A percentile compares a stretch with the other conserved stretches of the same genome.
Evolutionary conservation across 2,888 invertebrate species (phyloP).

Genomic region (Campaea margaritaria): DNA sequence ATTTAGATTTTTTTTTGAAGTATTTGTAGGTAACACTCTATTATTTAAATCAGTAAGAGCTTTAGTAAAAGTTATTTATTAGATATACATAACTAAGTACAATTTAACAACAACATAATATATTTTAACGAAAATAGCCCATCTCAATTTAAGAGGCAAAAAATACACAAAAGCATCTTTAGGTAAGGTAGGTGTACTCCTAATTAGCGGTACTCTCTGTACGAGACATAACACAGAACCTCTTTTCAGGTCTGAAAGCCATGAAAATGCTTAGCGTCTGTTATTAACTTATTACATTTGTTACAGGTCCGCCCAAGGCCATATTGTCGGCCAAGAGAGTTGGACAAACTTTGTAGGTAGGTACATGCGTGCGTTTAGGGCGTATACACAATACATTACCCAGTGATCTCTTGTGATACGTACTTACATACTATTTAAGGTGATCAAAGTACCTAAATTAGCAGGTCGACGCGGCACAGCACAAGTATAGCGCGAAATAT

Average conservation of each 20-base stretch:
- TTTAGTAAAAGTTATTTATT: too few relatives aligned
- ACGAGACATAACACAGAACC: slow-evolving; percentile 5
- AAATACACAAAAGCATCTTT: neutral
- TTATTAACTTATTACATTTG: slow-evolving; percentile 24
- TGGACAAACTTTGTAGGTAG: neutral
- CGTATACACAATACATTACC: neutral
- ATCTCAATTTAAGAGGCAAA: neutral
- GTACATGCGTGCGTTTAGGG: neutral
- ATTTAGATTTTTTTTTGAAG: too few relatives aligned
- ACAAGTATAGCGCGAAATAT: too few relatives aligned
- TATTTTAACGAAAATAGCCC: too few relatives aligned
- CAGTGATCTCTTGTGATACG: neutral
- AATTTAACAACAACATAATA: too few relatives aligned
- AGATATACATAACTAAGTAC: too few relatives aligned
- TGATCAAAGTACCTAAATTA: too few relatives aligned
- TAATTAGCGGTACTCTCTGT: slow-evolving; percentile 4
- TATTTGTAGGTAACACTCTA: too few relatives aligned
- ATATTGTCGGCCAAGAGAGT: neutral
- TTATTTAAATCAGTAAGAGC: too few relatives aligned
- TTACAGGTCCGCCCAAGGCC: slow-evolving; percentile 5
- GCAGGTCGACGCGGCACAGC: too few relatives aligned
- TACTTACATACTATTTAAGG: too few relatives aligned
- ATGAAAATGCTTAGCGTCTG: slow-evolving; percentile 12
- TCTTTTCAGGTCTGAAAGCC: slow-evolving; percentile 2
- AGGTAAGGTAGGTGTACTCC: neutral